phyloP scores from a whole-genome alignment of 2,797 vertebrate species.

The Eulemur mongoz region DNA sequence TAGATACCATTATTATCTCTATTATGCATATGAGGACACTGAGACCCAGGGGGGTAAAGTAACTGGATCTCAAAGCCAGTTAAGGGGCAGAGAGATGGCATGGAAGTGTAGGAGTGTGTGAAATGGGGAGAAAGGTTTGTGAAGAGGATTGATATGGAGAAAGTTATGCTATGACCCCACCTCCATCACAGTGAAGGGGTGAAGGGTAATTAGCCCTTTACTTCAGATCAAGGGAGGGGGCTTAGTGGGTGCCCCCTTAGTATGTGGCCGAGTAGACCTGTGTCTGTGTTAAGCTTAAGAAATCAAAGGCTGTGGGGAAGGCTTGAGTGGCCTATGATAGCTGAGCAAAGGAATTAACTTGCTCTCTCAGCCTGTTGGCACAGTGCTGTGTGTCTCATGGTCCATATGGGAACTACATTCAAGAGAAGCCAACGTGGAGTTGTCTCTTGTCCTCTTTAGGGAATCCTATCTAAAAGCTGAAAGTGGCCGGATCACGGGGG shows the following conservation, averaged over 20 bases:
- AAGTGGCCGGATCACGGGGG: background rate
- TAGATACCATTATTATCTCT: background rate
- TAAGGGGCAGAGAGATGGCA: background rate
- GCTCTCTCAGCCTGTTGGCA: background rate
- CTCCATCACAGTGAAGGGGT: background rate
- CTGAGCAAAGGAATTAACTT: background rate
- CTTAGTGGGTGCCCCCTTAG: background rate
- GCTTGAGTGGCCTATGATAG: background rate
- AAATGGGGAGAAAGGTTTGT: background rate
- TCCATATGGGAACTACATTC: background rate
- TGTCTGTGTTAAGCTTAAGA: background rate
- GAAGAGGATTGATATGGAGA: background rate
- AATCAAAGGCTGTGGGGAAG: background rate
- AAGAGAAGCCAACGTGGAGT: background rate
- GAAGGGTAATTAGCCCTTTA: background rate
- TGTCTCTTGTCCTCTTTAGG: background rate
- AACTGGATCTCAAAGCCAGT: background rate
- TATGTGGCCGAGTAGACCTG: background rate
- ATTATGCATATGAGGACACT: background rate
- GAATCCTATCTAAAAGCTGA: background rate
- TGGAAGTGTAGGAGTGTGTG: background rate
- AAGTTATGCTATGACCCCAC: background rate
- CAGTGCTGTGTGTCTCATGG: background rate
- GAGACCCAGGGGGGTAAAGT: background rate
- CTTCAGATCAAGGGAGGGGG: background rate